These are phyloP conservation scores for Lepus europaeus DNA, from an alignment of 2,113 vertebrate species.

Conservation along the genomic window DNA sequence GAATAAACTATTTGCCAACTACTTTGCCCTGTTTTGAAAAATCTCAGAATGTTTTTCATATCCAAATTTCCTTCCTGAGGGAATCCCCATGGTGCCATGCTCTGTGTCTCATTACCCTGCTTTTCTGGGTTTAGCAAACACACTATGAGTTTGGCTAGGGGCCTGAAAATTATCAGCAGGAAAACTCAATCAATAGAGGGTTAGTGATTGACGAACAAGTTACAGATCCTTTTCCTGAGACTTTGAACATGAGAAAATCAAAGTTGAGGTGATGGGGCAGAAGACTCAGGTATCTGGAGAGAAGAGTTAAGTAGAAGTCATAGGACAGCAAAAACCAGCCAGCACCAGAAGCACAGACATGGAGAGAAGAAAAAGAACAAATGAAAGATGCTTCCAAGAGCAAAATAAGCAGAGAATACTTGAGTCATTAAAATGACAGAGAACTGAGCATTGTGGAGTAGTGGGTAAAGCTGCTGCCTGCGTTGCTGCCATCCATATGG, in stretches of 20 bases:
- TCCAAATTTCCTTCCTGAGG: background rate
- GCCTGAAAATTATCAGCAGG: background rate
- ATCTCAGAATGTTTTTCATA: background rate
- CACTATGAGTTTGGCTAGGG: background rate
- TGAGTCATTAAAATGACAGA: background rate
- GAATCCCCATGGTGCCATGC: background rate
- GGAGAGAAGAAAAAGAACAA: conserved; percentile 7
- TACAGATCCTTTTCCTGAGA: background rate
- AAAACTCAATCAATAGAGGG: background rate
- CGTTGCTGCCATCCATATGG: too few species aligned
- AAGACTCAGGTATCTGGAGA: background rate
- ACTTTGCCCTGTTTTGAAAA: background rate
- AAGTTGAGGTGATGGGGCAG: background rate
- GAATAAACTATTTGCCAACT: background rate
- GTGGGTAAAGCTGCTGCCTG: too few species aligned
- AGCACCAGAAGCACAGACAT: background rate
- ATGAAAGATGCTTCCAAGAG: background rate
- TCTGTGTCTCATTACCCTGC: background rate
- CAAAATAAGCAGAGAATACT: background rate
- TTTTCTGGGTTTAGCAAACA: background rate
- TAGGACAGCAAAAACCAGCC: background rate
- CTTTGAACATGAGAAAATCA: conserved; percentile 6
- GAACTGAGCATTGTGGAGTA: too few species aligned
- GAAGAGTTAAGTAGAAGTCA: background rate
- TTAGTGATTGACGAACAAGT: background rate